Conservation (phyloP, 2,888 invertebrate species). For the Ectemnius cavifrons region DNA sequence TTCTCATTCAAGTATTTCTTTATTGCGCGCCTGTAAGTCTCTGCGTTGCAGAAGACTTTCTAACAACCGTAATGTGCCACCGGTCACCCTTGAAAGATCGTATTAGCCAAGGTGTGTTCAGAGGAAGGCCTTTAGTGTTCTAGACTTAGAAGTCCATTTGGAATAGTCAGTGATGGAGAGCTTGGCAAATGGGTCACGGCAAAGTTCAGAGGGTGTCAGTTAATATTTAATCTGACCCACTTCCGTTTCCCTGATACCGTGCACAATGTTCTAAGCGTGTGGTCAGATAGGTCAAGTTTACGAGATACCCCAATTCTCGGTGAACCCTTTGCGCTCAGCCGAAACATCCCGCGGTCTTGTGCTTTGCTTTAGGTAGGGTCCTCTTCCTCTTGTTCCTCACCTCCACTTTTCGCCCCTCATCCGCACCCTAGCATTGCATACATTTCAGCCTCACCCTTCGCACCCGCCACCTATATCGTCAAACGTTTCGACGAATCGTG, state of each 20-base stretch:
- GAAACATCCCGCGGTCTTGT: slow-evolving; percentile 68
- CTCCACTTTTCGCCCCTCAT: slow-evolving; percentile 46
- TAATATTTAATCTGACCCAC: slow-evolving; percentile 66
- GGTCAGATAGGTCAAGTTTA: slow-evolving; percentile 74
- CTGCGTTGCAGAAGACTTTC: no score
- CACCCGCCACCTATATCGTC: slow-evolving; percentile 40
- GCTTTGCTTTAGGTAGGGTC: slow-evolving; percentile 62
- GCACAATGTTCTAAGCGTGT: slow-evolving; percentile 59
- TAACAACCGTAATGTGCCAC: no score
- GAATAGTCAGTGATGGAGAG: no score
- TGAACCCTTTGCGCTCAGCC: slow-evolving; percentile 74
- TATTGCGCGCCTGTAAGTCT: slow-evolving; percentile 9
- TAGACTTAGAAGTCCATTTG: no score
- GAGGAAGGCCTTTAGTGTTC: no score
- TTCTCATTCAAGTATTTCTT: slow-evolving; percentile 5
- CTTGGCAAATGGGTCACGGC: no score
- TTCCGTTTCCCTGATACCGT: slow-evolving; percentile 50
- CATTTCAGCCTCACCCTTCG: slow-evolving; percentile 62
- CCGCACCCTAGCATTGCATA: slow-evolving; percentile 64
- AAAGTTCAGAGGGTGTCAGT: slow-evolving; percentile 9
- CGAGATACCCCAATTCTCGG: slow-evolving; percentile 70
- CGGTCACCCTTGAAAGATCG: no score
- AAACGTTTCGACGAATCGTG: slow-evolving; percentile 60
- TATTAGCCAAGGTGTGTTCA: no score
- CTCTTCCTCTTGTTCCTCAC: slow-evolving; percentile 49